Base-by-base conservation (phyloP, 2,888 invertebrate species). In the Philereme vetulata region DNA sequence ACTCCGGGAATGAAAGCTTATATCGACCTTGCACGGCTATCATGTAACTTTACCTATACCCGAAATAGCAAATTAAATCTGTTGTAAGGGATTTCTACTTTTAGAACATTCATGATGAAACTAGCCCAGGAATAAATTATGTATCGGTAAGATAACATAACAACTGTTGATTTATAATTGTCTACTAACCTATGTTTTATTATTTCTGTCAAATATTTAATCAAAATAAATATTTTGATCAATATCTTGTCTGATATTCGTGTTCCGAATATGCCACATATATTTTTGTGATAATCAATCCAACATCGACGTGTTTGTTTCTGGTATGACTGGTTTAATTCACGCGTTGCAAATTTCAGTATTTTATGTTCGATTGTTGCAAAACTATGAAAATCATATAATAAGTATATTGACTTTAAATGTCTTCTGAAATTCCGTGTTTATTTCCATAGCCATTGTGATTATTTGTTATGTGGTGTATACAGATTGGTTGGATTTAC, bases 311-410 rank as follows among this genome's bases (percentile, higher is more conserved):
- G 56, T 63, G 47, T 57, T 57, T 61, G 57, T 68, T 71, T 69
- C 62, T 67, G 60, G 67, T 68, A 57, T 62, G 63, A 56, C 67
- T 67, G 64, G 34, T 56, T 53, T 53, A 62, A 55, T 66, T 70
- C 65, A 66, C 57, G 65, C 60, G 61, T 62, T 63, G 57, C 60
- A 59, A 58, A 60, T 67, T 58, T 56, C 36, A 44, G 53, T 52
- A 48, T 58, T 61, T 60, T 60, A 64, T 60, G 34, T 57, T 36
- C 56, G 59, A 64, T 66, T 68, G 65, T 62, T 68, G 48, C 61
- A 51, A 60, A 64, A 46, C 54, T 61, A 51, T 53, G 38, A 38
- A 6, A 21, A 21, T 21, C 21, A 35, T 35, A 35, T 7, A 35
- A 35, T 7, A 36, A 4, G 8, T 8, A 6, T 8, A 38, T 38